Conservation (phyloP, 2,797 vertebrate genomes). For the Falco peregrinus region DNA sequence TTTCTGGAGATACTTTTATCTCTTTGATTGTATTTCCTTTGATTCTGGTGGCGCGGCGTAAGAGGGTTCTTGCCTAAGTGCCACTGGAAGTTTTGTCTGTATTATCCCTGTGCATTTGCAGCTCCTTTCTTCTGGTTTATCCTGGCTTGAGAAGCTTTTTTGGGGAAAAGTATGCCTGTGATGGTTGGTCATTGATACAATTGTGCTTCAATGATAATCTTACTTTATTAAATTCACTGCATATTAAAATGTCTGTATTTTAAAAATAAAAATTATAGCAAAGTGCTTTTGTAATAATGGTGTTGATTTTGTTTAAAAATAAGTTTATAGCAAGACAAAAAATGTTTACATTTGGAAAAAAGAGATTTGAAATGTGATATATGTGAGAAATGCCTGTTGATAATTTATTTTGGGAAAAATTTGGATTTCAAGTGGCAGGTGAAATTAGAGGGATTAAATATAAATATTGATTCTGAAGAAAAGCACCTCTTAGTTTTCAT, state of each 20-base stretch:
- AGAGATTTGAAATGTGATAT: neutral
- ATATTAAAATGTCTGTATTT: neutral
- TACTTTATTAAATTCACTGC: neutral
- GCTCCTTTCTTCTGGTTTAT: neutral
- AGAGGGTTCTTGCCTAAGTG: neutral
- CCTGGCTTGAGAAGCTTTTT: neutral
- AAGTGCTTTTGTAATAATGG: neutral
- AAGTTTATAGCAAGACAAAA: neutral
- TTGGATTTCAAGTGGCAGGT: neutral
- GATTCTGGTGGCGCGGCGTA: neutral
- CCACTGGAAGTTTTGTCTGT: neutral
- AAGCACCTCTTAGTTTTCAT: neutral
- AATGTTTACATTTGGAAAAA: neutral
- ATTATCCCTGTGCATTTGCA: neutral
- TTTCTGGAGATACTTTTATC: neutral
- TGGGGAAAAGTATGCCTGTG: neutral
- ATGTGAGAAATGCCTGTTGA: neutral
- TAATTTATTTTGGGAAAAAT: neutral
- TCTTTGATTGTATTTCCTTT: neutral
- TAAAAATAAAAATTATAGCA: neutral
- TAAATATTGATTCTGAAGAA: neutral
- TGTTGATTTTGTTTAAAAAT: neutral
- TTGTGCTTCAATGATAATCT: neutral
- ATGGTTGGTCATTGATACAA: neutral
- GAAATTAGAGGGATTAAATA: neutral